Evolutionary conservation across 2,797 vertebrate genomes (phyloP).

Genomic region (Lithobates sylvaticus): DNA sequence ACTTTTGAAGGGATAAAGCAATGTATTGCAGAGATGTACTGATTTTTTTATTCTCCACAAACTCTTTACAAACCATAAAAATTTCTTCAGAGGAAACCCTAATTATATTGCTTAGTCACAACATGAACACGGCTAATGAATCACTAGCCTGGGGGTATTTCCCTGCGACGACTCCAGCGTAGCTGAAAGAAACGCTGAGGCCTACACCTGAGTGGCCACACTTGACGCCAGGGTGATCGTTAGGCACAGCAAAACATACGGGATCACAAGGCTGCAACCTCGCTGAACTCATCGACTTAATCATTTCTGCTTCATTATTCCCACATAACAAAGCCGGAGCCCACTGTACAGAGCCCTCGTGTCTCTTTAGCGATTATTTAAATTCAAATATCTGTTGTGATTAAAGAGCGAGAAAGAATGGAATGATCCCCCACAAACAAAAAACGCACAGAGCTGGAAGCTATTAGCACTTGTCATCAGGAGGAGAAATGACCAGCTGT

Average conservation of each 20-base stretch:
- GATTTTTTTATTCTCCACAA: no score
- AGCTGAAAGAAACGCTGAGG: not conserved
- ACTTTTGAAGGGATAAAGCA: not conserved
- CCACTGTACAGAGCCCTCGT: not conserved
- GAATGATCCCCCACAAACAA: conserved; percentile 16
- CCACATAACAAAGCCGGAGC: conserved; percentile 2
- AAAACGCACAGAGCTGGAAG: not conserved
- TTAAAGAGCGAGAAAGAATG: conserved; percentile 33
- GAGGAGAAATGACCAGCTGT: conserved; percentile 33
- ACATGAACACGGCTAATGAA: not conserved
- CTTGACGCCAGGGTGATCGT: not conserved
- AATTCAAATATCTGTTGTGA: conserved; percentile 49
- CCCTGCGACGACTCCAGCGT: no score
- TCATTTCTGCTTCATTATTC: conserved; percentile 39
- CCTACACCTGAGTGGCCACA: not conserved
- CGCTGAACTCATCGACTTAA: conserved; percentile 26
- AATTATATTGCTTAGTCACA: not conserved
- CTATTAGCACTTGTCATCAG: conserved; percentile 34
- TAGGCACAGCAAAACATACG: not conserved
- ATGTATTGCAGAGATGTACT: not conserved
- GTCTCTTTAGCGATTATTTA: conserved; percentile 36
- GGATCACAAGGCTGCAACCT: conserved; percentile 4
- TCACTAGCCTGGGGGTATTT: not conserved
- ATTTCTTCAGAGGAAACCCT: not conserved
- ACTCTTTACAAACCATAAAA: not conserved